A percentile compares a stretch with the other conserved stretches of the same genome.
Conservation (phyloP, 92 coral and sea anemone genomes). For the Pocillopora meandrina region DNA sequence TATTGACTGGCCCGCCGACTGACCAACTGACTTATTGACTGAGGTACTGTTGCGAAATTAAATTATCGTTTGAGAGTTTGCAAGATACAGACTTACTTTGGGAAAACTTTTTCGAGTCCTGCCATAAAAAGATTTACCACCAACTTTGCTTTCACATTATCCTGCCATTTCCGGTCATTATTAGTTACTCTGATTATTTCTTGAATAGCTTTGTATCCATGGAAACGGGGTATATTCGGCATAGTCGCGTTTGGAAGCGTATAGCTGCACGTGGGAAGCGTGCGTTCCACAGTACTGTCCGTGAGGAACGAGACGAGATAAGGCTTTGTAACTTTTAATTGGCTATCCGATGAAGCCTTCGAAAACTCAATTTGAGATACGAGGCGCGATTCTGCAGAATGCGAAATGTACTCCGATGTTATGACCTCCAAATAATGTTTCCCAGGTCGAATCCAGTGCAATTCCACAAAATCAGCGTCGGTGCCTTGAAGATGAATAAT, state of each 20-base stretch:
- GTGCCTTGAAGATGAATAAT: slow-evolving; percentile 65
- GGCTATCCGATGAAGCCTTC: not conserved
- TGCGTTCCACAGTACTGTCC: slow-evolving; percentile 54
- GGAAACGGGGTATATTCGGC: slow-evolving; percentile 35
- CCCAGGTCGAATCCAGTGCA: slow-evolving; percentile 80
- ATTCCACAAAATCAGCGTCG: slow-evolving; percentile 55
- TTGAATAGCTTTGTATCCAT: slow-evolving; percentile 34
- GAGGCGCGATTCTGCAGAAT: not conserved
- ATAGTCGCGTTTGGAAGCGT: slow-evolving; percentile 27
- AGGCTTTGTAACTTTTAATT: slow-evolving; percentile 12
- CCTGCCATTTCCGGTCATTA: slow-evolving; percentile 34
- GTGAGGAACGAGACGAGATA: slow-evolving; percentile 70
- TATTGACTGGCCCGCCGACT: too few relatives aligned
- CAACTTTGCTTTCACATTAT: slow-evolving; percentile 30
- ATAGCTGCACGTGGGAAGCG: slow-evolving; percentile 55
- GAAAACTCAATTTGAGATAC: not conserved
- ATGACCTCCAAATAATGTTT: slow-evolving; percentile 48
- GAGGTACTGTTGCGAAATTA: too few relatives aligned
- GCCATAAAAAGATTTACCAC: slow-evolving; percentile 60
- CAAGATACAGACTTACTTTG: slow-evolving; percentile 44
- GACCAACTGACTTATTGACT: too few relatives aligned
- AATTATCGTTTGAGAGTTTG: too few relatives aligned
- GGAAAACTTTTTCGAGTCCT: slow-evolving; percentile 65
- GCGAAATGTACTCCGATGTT: slow-evolving; percentile 48
- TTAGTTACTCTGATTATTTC: slow-evolving; percentile 15